Evolutionary conservation across 1,140 invertebrate species (phyloP).

Genomic region (Metopolophium dirhodum): DNA sequence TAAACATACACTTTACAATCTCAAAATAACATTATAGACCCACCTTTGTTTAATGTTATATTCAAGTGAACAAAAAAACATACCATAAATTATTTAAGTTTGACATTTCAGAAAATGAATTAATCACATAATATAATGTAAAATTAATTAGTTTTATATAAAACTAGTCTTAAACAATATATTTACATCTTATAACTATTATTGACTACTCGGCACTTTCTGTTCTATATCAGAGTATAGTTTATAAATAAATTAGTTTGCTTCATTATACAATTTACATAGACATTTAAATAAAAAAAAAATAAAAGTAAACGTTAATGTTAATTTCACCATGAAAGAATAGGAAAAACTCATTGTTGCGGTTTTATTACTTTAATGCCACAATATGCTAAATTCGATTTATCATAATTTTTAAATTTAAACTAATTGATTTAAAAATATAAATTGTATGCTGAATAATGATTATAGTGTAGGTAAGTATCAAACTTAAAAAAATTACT

Average conservation of each 20-base stretch:
- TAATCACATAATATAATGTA: background rate
- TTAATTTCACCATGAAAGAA: background rate
- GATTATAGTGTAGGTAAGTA: background rate
- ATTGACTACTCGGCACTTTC: background rate
- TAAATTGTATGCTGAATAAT: background rate
- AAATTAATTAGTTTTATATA: background rate
- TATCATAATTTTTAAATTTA: slow-evolving; percentile 1
- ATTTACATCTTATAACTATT: background rate
- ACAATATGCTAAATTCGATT: background rate
- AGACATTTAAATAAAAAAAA: background rate
- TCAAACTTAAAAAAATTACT: background rate
- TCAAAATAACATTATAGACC: too few relatives aligned
- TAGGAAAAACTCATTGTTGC: background rate
- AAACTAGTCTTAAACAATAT: too few relatives aligned
- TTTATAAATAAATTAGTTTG: background rate
- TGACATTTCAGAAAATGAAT: background rate
- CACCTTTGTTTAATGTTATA: too few relatives aligned
- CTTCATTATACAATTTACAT: background rate
- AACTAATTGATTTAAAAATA: background rate
- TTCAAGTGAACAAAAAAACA: background rate
- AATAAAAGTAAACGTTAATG: background rate
- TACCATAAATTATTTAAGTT: background rate
- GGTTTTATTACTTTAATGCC: background rate
- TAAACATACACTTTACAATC: too few relatives aligned
- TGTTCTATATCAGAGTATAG: background rate